Evolutionary conservation across 2,113 vertebrate species (phyloP).

Genomic region (Gobius niger): DNA sequence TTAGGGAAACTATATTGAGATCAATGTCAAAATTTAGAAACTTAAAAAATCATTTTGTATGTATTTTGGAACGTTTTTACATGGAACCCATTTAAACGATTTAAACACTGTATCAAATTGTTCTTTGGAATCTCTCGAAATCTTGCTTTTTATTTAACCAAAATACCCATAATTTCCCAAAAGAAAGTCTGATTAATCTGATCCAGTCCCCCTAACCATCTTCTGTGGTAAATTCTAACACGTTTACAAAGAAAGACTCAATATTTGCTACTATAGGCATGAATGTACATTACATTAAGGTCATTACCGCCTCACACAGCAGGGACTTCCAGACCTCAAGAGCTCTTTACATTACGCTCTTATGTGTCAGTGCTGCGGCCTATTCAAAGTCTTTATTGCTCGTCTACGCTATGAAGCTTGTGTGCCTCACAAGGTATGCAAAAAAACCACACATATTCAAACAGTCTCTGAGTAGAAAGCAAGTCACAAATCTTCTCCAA

Average conservation of each 20-base stretch:
- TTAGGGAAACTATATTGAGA: no score
- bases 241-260: constrained; percentile 18
- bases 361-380: constrained; percentile 33
- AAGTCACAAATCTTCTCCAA: constrained; percentile 6
- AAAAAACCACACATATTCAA: constrained; percentile 56
- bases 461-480: constrained; percentile 45
- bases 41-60: no score
- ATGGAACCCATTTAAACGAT: no score
- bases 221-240: background rate
- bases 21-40: no score
- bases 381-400: constrained; percentile 69
- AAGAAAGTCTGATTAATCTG: background rate
- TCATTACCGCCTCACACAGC: constrained; percentile 37
- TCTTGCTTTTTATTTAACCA: no score
- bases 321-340: constrained; percentile 19
- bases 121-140: no score
- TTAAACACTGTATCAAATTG: no score
- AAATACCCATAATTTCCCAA: background rate
- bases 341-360: constrained; percentile 19
- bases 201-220: background rate
- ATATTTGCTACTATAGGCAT: constrained; percentile 57
- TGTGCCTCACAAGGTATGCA: constrained; percentile 57
- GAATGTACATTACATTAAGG: constrained; percentile 43
- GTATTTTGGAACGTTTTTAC: no score
- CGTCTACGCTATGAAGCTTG: constrained; percentile 72